Conservation (phyloP, 92 coral and sea anemone species). For the Chrysogorgia sp. region DNA sequence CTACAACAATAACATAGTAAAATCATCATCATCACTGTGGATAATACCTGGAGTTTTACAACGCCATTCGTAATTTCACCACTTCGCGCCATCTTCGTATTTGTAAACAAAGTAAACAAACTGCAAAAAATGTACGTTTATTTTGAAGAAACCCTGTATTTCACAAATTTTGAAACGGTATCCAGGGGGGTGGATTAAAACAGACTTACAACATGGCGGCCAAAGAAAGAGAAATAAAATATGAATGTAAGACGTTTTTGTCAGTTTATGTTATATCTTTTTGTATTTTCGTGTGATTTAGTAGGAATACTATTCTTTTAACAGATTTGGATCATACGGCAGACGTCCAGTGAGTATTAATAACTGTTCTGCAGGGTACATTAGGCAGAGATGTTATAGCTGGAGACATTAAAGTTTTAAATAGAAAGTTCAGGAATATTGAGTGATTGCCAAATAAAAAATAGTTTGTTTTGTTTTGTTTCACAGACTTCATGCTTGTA, state of each 20-base stretch:
- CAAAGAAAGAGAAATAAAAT: slow-evolving; percentile 53
- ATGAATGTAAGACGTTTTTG: slow-evolving; percentile 75
- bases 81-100: slow-evolving; percentile 9
- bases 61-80: neutral
- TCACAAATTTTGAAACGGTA: neutral
- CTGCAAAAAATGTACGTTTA: neutral
- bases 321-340: slow-evolving; percentile 97
- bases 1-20: neutral
- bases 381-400: neutral
- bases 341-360: slow-evolving; percentile 90
- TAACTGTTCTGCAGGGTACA: neutral
- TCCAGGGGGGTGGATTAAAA: neutral
- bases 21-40: neutral
- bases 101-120: too few relatives aligned
- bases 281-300: neutral
- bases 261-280: neutral
- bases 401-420: neutral
- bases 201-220: slow-evolving; percentile 12
- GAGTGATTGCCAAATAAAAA: too few relatives aligned
- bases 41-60: neutral
- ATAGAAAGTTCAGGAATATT: slow-evolving; percentile 12
- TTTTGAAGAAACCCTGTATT: neutral
- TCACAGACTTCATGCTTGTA: slow-evolving; percentile 96
- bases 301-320: neutral
- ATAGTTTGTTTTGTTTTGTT: neutral